Evolutionary conservation across 2,797 vertebrate species (phyloP).

Genomic region (Poeciliopsis gracilis): DNA sequence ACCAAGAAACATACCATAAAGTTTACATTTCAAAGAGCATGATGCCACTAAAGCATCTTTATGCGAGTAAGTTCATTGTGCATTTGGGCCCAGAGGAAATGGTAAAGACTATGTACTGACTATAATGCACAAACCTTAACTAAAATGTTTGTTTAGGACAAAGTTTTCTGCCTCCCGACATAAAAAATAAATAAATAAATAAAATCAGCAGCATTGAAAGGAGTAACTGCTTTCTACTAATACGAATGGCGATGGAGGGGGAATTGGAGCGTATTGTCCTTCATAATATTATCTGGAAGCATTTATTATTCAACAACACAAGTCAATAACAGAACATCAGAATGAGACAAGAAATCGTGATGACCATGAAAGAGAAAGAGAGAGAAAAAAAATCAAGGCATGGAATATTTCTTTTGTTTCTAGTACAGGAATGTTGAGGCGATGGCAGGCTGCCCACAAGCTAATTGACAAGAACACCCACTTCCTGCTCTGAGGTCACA

Average conservation of each 20-base stretch:
- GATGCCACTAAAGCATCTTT: neutral
- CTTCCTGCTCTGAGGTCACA: constrained; percentile 60
- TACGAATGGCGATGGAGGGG: constrained; percentile 37
- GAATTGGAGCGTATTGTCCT: constrained; percentile 60
- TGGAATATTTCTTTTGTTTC: neutral
- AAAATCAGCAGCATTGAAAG: constrained; percentile 60
- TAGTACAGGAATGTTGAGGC: constrained; percentile 53
- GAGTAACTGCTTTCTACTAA: constrained; percentile 68
- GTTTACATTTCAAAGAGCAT: neutral
- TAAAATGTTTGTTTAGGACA: constrained; percentile 53
- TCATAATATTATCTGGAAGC: constrained; percentile 74
- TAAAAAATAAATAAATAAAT: constrained; percentile 32
- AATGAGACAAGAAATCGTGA: constrained; percentile 32
- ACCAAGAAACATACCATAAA: neutral
- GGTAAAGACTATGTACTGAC: constrained; percentile 36
- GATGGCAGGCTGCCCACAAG: constrained; percentile 51
- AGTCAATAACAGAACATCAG: constrained; percentile 35
- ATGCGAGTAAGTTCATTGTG: neutral
- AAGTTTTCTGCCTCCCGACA: constrained; percentile 31
- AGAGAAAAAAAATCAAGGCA: constrained; percentile 13
- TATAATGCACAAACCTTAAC: constrained; percentile 21
- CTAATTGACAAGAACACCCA: constrained; percentile 57
- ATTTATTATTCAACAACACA: constrained; percentile 69
- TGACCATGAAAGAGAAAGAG: constrained; percentile 10
- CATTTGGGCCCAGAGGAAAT: constrained; percentile 20